These are phyloP conservation scores for Drosophila melanosoma DNA, from an alignment of 2,888 invertebrate species.

Conservation along the genomic window DNA sequence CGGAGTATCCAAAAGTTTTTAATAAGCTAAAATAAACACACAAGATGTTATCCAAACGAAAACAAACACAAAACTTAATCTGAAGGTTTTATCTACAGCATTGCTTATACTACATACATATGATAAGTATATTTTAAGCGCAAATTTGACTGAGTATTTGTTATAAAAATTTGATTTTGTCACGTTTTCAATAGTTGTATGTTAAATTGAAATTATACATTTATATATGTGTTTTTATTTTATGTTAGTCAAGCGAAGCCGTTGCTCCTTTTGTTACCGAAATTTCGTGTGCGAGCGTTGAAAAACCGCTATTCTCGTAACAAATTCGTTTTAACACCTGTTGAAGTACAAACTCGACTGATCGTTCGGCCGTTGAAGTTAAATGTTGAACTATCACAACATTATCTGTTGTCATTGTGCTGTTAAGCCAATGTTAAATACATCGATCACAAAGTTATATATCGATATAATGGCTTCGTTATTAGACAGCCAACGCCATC, in stretches of 20 bases:
- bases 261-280: constrained; percentile 52
- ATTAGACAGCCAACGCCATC: neutral
- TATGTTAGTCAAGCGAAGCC: constrained; percentile 25
- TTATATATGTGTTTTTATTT: constrained; percentile 13
- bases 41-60: constrained; percentile 59
- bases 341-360: constrained; percentile 76
- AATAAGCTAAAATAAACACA: constrained; percentile 75
- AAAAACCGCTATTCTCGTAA: constrained; percentile 46
- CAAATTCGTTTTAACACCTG: constrained; percentile 71
- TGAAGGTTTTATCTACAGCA: constrained; percentile 49
- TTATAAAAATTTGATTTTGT: constrained; percentile 26
- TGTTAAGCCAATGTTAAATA: constrained; percentile 32
- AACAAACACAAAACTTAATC: constrained; percentile 59
- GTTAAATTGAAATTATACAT: constrained; percentile 16
- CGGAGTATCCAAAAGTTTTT: constrained; percentile 68
- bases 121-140: constrained; percentile 8
- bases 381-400: constrained; percentile 16
- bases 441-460: constrained; percentile 14
- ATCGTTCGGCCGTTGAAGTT: constrained; percentile 40
- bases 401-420: constrained; percentile 2
- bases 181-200: constrained; percentile 30
- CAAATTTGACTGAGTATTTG: constrained; percentile 34
- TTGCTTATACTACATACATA: constrained; percentile 37
- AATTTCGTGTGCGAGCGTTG: constrained; percentile 45
- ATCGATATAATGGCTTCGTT: constrained; percentile 7